Percentiles rank a stretch among this genome's conserved stretches.
Evolutionary conservation across 2,113 vertebrate genomes (phyloP).

Genomic region (Rhagologus leucostigma): DNA sequence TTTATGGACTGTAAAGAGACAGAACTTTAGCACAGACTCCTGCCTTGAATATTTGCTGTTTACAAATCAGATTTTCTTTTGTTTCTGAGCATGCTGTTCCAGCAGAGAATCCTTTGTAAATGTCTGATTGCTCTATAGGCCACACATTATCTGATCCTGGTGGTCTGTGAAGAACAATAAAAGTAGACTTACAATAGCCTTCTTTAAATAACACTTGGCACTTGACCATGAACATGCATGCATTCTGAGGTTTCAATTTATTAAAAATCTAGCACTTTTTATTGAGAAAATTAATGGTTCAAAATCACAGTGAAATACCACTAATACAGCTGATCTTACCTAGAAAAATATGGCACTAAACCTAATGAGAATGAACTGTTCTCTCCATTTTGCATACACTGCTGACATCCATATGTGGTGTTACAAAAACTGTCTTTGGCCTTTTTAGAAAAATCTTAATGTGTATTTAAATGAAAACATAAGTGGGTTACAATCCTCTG

Average conservation of each 20-base stretch:
- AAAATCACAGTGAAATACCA: constrained; percentile 49
- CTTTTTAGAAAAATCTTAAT: constrained; percentile 67
- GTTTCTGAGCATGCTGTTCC: background rate
- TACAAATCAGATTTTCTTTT: constrained; percentile 10
- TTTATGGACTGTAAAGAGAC: background rate
- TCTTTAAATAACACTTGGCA: constrained; percentile 45
- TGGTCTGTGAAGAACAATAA: constrained; percentile 34
- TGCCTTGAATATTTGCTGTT: constrained; percentile 32
- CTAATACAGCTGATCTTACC: constrained; percentile 39
- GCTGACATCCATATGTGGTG: constrained; percentile 44
- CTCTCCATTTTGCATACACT: constrained; percentile 29
- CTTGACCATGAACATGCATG: constrained; percentile 34
- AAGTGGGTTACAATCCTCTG: constrained; percentile 64
- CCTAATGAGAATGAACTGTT: constrained; percentile 37
- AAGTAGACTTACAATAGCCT: constrained; percentile 42
- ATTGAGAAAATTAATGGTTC: constrained; percentile 48
- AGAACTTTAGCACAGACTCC: background rate
- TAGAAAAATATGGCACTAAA: constrained; percentile 57
- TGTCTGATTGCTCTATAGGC: constrained; percentile 26
- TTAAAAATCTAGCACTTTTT: constrained; percentile 45
- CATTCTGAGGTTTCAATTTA: constrained; percentile 24
- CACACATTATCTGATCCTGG: constrained; percentile 8
- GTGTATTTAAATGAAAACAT: constrained; percentile 71
- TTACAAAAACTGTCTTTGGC: constrained; percentile 52
- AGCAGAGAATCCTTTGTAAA: background rate